These are phyloP conservation scores for Caenorhabditis virilis DNA, from an alignment of 2,888 invertebrate genomes.

Conservation along the genomic window DNA sequence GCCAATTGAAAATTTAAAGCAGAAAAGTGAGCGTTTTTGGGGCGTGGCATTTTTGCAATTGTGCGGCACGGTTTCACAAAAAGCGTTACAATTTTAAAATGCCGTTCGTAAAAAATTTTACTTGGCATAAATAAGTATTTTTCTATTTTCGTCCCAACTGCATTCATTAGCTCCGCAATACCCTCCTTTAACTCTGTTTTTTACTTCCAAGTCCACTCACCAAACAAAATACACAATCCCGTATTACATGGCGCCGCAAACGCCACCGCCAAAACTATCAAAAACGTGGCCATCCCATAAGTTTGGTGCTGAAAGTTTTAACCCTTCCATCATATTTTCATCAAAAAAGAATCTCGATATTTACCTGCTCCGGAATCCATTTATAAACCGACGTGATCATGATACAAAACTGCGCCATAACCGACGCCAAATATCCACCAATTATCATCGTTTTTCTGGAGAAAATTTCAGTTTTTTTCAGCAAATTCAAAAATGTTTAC, in stretches of 20 bases:
- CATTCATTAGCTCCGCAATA: too few relatives aligned
- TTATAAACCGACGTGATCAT: constrained; percentile 39
- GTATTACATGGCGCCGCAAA: constrained; percentile 53
- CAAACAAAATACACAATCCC: constrained; percentile 50
- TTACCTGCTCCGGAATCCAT: constrained; percentile 25
- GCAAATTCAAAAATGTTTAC: constrained; percentile 3
- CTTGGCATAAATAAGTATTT: too few relatives aligned
- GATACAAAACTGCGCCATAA: constrained; percentile 37
- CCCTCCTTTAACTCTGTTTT: too few relatives aligned
- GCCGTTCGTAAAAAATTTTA: too few relatives aligned
- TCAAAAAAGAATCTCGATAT: not conserved
- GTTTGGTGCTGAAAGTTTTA: constrained; percentile 22
- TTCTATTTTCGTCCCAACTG: too few relatives aligned
- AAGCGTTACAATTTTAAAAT: too few relatives aligned
- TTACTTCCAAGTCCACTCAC: not conserved
- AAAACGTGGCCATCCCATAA: constrained; percentile 32
- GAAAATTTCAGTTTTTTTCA: not conserved
- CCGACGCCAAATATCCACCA: constrained; percentile 34
- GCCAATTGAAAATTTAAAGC: too few relatives aligned
- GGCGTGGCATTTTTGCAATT: too few relatives aligned
- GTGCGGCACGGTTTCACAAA: too few relatives aligned
- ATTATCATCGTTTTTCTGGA: constrained; percentile 32
- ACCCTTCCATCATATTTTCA: not conserved
- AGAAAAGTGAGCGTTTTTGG: too few relatives aligned
- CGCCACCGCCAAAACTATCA: constrained; percentile 35